These are phyloP conservation scores for Dryobotodes eremita DNA, from an alignment of 2,888 invertebrate species.

Conservation along the genomic window DNA sequence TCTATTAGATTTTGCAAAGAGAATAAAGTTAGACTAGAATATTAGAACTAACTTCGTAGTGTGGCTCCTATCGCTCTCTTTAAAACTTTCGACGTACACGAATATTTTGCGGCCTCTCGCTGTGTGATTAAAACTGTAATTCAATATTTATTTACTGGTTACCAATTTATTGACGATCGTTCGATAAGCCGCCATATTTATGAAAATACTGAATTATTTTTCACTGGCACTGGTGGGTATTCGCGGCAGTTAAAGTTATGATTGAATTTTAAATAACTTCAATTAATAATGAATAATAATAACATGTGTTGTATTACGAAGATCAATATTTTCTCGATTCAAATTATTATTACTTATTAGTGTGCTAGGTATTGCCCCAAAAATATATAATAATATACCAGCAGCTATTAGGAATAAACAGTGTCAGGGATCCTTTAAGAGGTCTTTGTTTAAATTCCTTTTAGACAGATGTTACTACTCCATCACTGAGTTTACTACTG, in stretches of 20 bases:
- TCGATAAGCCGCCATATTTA: slow-evolving; percentile 47
- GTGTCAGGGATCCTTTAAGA: too few species aligned
- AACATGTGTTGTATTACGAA: background rate
- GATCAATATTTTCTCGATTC: background rate
- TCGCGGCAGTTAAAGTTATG: background rate
- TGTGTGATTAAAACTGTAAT: slow-evolving; percentile 54
- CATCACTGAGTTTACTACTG: too few species aligned
- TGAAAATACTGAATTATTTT: slow-evolving; percentile 21
- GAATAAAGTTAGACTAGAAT: slow-evolving; percentile 46
- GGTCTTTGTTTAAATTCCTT: too few species aligned
- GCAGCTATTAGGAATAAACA: too few species aligned
- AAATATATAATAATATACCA: too few species aligned
- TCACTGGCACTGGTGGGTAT: background rate
- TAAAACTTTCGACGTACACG: slow-evolving; percentile 37
- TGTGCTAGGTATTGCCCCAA: too few species aligned
- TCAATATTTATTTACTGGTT: slow-evolving; percentile 54
- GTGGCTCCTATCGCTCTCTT: slow-evolving; percentile 18
- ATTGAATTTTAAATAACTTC: background rate
- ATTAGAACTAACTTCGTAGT: slow-evolving; percentile 43
- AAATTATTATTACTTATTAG: background rate
- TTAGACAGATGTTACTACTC: too few species aligned
- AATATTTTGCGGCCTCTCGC: slow-evolving; percentile 43
- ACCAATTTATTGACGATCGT: slow-evolving; percentile 39
- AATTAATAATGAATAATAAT: background rate
- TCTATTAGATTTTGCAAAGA: slow-evolving; percentile 45